A percentile compares a stretch with the other conserved stretches of the same genome.
Evolutionary conservation across 2,888 invertebrate species (phyloP).

Genomic region (Marasmarcha lunaedactyla): DNA sequence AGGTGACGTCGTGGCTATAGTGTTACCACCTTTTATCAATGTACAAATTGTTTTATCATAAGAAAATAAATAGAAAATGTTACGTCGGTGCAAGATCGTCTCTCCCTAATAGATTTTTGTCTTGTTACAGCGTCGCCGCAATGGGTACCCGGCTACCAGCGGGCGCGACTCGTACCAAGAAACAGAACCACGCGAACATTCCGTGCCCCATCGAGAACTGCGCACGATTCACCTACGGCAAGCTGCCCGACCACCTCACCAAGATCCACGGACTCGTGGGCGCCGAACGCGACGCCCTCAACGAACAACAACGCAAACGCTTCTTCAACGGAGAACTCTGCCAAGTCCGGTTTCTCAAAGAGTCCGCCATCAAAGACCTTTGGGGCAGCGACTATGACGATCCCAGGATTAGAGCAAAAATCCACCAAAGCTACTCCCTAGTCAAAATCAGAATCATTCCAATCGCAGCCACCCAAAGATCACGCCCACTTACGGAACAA

Average conservation of each 20-base stretch:
- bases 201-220: slow-evolving; percentile 67
- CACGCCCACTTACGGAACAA: slow-evolving; percentile 59
- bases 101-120: too few relatives aligned
- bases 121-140: slow-evolving; percentile 23
- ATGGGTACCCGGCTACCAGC: slow-evolving; percentile 40
- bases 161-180: slow-evolving; percentile 50
- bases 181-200: slow-evolving; percentile 66
- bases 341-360: slow-evolving; percentile 61
- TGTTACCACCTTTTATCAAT: too few relatives aligned
- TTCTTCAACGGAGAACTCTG: slow-evolving; percentile 68
- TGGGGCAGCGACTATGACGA: slow-evolving; percentile 65
- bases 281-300: slow-evolving; percentile 56
- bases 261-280: slow-evolving; percentile 63
- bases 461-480: slow-evolving; percentile 52
- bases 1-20: too few relatives aligned
- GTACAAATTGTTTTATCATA: too few relatives aligned
- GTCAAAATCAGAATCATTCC: slow-evolving; percentile 66
- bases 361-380: slow-evolving; percentile 62
- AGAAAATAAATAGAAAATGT: too few relatives aligned
- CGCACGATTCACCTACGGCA: slow-evolving; percentile 63
- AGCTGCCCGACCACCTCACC: slow-evolving; percentile 62
- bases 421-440: slow-evolving; percentile 60
- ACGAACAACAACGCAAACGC: slow-evolving; percentile 61
- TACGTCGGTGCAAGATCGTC: too few relatives aligned
- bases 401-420: slow-evolving; percentile 55